Evolutionary conservation across 2,888 invertebrate genomes (phyloP), one percentile per base, ranked within the genome.

Genomic region (Ceramica pisi): DNA sequence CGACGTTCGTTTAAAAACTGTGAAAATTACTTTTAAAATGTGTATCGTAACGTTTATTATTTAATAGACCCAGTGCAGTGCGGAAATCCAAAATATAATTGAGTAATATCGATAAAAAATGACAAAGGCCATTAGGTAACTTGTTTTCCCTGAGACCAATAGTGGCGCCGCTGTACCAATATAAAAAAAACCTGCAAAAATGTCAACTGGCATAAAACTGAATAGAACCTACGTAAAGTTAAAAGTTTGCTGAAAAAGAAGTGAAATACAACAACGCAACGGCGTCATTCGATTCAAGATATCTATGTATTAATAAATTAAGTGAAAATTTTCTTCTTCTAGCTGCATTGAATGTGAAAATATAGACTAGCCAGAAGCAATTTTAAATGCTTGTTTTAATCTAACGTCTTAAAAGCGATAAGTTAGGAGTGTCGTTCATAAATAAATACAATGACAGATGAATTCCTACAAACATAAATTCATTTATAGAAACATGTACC

Each of bases 61-160:
- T 38, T 48, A 71, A 51, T 38, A 61, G 21, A 50, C 16, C n/a
- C 35, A 67, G 81, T 57, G 82, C 44, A 57, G 78, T 77, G 59
- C 57, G 57, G 61, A 53, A 57, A 48, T 44, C 8, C 21, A 67
- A 61, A 53, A 62, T 48, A 46, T 61, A 57, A 55, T 31, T 56
- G 21, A 50, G 23, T 62, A 35, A 46, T 56, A 61, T 78, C 72
- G 71, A 62, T 71, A 57, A 56, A 73, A 71, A 77, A 60, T 44
- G 48, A 48, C 48, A 50, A 48, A 50, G 19, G 53, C 48, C 19
- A 38, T 78, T 78, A 48, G 21, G 21, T 35, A 55, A 71, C 60
- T 31, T 44, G 78, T 74, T 78, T 35, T 55, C 19, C 19, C 31
- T 55, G 71, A 50, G n/a, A 46, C 26, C 26, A n/a, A 26, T 35